phyloP scores from a whole-genome alignment of 2,797 vertebrate genomes.

The Anniella stebbinsi region DNA sequence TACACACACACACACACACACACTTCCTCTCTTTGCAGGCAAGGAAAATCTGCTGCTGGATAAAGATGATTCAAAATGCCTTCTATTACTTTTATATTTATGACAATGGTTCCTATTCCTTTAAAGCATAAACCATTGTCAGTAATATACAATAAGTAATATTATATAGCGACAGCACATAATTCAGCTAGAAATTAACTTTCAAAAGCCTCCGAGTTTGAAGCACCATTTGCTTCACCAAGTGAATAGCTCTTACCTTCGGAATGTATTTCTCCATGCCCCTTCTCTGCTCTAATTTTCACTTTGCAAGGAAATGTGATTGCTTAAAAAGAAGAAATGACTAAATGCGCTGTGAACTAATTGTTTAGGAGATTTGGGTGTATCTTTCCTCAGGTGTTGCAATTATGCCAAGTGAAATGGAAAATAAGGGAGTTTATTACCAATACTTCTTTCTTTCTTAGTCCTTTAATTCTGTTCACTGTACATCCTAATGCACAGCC shows the following conservation, averaged over 20 bases:
- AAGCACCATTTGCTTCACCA: slow-evolving; percentile 33
- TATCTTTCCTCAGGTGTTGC: not conserved
- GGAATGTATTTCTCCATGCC: slow-evolving; percentile 35
- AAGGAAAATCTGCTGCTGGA: not conserved
- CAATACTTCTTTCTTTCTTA: not conserved
- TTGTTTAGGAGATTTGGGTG: slow-evolving; percentile 8
- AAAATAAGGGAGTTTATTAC: slow-evolving; percentile 1
- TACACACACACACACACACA: not conserved
- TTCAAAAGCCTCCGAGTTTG: slow-evolving; percentile 28
- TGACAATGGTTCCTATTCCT: slow-evolving; percentile 18
- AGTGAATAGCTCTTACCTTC: slow-evolving; percentile 30
- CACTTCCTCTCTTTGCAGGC: not conserved
- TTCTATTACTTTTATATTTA: slow-evolving; percentile 33
- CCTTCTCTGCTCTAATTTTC: slow-evolving; percentile 34
- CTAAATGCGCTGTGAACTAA: slow-evolving; percentile 17
- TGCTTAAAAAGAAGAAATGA: slow-evolving; percentile 18
- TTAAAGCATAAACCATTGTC: slow-evolving; percentile 30
- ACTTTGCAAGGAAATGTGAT: slow-evolving; percentile 23
- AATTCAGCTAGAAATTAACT: slow-evolving; percentile 48
- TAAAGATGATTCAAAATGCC: slow-evolving; percentile 8
- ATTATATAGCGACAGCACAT: slow-evolving; percentile 20
- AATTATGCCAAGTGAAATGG: not conserved
- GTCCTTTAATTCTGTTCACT: not conserved
- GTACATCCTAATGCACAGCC: not conserved
- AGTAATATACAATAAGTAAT: slow-evolving; percentile 29